Evolutionary conservation across 2,888 invertebrate genomes (phyloP).

Genomic region (Nasonovia ribisnigri): DNA sequence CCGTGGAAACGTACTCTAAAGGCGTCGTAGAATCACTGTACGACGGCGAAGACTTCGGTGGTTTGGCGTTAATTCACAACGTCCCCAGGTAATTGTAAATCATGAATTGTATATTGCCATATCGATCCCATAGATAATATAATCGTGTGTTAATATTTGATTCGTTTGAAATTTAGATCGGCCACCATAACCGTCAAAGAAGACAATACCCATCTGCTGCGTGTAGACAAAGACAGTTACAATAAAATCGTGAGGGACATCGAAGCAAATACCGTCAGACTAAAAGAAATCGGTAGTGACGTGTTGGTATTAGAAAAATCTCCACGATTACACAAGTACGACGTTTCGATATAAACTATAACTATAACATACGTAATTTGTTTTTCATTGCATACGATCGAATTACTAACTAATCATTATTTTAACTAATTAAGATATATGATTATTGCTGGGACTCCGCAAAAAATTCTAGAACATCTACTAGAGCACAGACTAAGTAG

Average conservation of each 20-base stretch:
- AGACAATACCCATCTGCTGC: conserved; percentile 85
- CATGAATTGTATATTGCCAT: neutral
- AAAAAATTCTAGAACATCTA: conserved; percentile 88
- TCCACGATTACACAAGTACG: conserved; percentile 64
- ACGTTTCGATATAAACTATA: neutral
- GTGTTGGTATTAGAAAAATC: conserved; percentile 85
- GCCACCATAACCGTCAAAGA: conserved; percentile 86
- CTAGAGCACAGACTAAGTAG: conserved; percentile 81
- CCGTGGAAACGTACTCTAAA: conserved; percentile 87
- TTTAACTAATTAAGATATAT: conserved; percentile 76
- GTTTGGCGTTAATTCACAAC: conserved; percentile 87
- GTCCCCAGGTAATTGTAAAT: conserved; percentile 77
- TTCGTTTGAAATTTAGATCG: conserved; percentile 73
- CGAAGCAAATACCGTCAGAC: conserved; percentile 87
- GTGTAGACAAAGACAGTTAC: conserved; percentile 88
- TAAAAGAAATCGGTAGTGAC: conserved; percentile 87
- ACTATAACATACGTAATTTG: neutral
- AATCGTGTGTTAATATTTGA: neutral
- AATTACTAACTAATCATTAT: neutral
- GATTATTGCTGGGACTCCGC: conserved; percentile 88
- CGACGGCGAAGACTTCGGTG: conserved; percentile 90
- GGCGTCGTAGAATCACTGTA: conserved; percentile 85
- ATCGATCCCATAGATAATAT: neutral
- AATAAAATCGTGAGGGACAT: conserved; percentile 85
- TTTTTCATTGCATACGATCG: neutral